Base-by-base conservation (phyloP, 2,113 vertebrate genomes). In the Struthio camelus region DNA sequence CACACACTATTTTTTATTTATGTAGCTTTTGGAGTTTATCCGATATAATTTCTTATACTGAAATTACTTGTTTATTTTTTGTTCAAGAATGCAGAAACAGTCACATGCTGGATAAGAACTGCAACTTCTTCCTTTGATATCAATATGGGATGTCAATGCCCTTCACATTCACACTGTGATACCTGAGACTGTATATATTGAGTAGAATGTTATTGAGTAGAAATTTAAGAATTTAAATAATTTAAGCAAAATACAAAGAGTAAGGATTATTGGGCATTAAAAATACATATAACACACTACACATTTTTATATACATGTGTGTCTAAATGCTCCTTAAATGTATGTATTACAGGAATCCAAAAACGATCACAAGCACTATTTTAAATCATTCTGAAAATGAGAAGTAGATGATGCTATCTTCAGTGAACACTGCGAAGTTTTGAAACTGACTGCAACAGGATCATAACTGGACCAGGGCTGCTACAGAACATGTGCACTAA, bases 11-110 rank as follows among this genome's bases (percentile, higher is more conserved):
- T 89, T 61, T 91, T 80, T 38, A 94, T 86, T 93, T 84, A 86
- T 93, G 77, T 44, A 95, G 82, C 92, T 80, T 94, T 84, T 73
- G 83, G 59, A 42, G 85, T 70, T 97, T 72, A 96, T 91, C 28
- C 86, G 86, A 42, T 77, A 38, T 27, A 9, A 82, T 75, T 90
- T 75, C 66, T 70, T 38, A 87, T 27, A 48, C 62, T 34, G 88
- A 84, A 65, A 94, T 93, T 80, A 73, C 38, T 89, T 66, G 44
- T 32, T 85, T 87, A 83, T 67, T 86, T 23, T 38, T 22, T 86
- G 14, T 32, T 64, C 56, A 84, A 38, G 54, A 64, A 14, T 56
- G 65, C 34, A 91, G 73, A 89, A 59, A 1, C 16, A 53, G 19
- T 46, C 14, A 36, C 24, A 20, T 4, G 78, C 3, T 15, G 38